phyloP scores from a whole-genome alignment of 2,797 vertebrate species.

The Pteronotus mesoamericanus region DNA sequence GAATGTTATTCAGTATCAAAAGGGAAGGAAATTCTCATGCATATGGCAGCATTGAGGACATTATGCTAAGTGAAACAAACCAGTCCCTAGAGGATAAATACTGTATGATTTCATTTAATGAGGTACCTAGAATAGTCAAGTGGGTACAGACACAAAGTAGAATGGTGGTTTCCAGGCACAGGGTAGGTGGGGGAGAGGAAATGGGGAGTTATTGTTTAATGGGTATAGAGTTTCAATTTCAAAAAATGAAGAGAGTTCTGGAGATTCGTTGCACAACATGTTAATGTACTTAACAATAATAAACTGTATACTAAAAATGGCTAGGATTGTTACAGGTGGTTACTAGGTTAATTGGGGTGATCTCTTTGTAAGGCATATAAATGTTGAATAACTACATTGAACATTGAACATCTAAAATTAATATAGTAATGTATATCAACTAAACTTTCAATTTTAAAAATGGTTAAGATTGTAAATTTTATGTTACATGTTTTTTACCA shows the following conservation, averaged over 20 bases:
- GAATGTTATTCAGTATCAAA: not conserved
- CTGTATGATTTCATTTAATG: not conserved
- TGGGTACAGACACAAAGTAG: not conserved
- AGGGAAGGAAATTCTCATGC: not conserved
- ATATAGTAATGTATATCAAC: not conserved
- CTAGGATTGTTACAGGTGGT: not conserved
- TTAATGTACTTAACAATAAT: not conserved
- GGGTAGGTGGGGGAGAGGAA: too few species aligned
- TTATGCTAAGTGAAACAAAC: not conserved
- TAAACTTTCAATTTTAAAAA: not conserved
- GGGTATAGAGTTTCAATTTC: not conserved
- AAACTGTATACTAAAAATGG: not conserved
- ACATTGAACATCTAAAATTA: not conserved
- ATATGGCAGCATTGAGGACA: not conserved
- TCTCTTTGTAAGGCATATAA: not conserved
- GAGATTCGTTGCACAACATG: not conserved
- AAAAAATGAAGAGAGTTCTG: not conserved
- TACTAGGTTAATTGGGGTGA: not conserved
- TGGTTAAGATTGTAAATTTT: not conserved
- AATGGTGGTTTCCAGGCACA: not conserved
- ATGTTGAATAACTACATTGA: not conserved
- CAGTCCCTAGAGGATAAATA: not conserved
- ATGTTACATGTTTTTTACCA: not conserved
- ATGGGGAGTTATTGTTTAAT: not conserved
- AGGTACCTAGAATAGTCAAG: not conserved